Evolutionary conservation across 2,113 vertebrate species (phyloP), one percentile per base, ranked within the genome.

Genomic region (Urocitellus parryii): DNA sequence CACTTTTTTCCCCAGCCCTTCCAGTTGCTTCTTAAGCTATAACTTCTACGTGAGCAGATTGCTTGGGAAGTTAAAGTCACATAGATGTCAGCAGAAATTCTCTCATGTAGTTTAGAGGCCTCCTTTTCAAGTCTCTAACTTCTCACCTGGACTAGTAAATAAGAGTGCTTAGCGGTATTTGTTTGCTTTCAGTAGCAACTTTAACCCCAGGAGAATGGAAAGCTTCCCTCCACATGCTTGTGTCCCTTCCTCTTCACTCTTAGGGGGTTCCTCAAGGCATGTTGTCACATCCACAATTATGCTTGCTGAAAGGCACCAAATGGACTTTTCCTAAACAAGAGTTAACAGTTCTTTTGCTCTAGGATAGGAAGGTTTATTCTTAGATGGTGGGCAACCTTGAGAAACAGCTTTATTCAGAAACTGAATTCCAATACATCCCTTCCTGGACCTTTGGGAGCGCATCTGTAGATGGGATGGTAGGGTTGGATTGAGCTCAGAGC

Each of bases 1-100:
- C 3, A 8, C 48, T 61, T 67, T 84, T 58, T 65, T 72, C 39
- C 45, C 61, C 45, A 63, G 61, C n/a, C 39, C 12, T 51, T 51
- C 48, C 48, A 51, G 42, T 67, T 94, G 22, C 85, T 94, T 89
- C 24, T 53, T 74, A 86, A 85, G n/a, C 74, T 89, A 1, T 86
- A 51, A 48, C 63, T 74, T 91, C 58, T 70, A 76, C 10, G 5
- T 0, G 6, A 91, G 37, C 48, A 70, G 12, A 65, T 79, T 78
- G 48, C 77, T 67, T 93, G 70, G 86, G 78, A 87, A 53, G 63
- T 74, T 22, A 76, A 17, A 87, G 65, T 32, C 80, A 90, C 51
- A 45, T 32, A 42, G 34, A 12, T 90, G 8, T 92, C 37, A 68
- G 86, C 34, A 87, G 84, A 95, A 86, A 76, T 93, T 72, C 51